These are phyloP conservation scores for Drosophila infuscata DNA, from an alignment of 2,888 invertebrate genomes.

Conservation along the genomic window DNA sequence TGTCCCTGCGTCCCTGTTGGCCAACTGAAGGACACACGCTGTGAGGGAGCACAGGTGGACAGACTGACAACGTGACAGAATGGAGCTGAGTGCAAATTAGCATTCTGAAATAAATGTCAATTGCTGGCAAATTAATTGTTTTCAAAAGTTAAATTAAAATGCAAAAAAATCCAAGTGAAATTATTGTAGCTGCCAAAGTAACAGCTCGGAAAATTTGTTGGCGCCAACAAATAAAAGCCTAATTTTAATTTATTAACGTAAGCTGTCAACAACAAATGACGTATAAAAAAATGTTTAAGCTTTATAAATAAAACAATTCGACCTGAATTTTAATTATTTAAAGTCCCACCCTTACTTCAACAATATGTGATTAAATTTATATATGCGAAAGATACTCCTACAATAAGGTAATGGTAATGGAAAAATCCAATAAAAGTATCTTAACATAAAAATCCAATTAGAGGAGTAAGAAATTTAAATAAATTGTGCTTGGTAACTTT, in stretches of 20 bases:
- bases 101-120: conserved; percentile 35
- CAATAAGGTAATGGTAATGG: not conserved
- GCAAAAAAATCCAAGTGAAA: not conserved
- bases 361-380: not conserved
- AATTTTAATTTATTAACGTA: not conserved
- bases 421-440: not conserved
- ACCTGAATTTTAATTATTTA: not conserved
- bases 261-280: not conserved
- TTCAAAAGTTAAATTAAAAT: not conserved
- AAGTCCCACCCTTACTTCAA: not conserved
- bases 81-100: conserved; percentile 28
- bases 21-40: conserved; percentile 2
- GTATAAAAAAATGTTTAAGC: not conserved
- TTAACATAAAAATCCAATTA: not conserved
- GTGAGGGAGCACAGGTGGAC: not conserved
- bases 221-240: not conserved
- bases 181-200: not conserved
- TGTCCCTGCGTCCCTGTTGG: conserved; percentile 10
- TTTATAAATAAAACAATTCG: not conserved
- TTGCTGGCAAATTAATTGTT: conserved; percentile 24
- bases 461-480: not conserved
- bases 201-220: not conserved
- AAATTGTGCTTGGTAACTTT: not conserved
- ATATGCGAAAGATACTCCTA: not conserved
- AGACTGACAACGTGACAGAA: conserved; percentile 17